Evolutionary conservation across 35 echinoderm and acorn worm genomes (phyloP).

Genomic region (Ophioderma brevispina): DNA sequence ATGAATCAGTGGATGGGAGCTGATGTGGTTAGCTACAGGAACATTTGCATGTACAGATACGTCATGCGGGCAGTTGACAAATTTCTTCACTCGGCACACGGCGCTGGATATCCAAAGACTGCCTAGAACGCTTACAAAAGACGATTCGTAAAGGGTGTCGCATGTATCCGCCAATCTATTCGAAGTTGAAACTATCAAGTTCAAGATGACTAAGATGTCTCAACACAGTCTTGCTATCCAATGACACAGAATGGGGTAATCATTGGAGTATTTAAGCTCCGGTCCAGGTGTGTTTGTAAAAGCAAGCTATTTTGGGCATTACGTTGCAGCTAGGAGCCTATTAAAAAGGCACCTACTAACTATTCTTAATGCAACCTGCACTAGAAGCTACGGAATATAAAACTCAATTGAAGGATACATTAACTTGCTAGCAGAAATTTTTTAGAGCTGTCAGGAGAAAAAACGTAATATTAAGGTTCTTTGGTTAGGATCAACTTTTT

Average conservation of each 20-base stretch:
- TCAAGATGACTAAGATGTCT: constrained; percentile 26
- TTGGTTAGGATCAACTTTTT: no score
- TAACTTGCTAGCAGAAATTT: no score
- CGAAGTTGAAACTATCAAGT: constrained; percentile 37
- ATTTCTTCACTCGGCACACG: constrained; percentile 23
- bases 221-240: constrained; percentile 7
- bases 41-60: neutral
- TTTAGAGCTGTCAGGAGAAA: no score
- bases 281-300: no score
- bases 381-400: no score
- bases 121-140: neutral
- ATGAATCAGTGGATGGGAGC: constrained; percentile 49
- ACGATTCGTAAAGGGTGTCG: neutral
- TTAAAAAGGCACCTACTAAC: no score
- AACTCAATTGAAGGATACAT: no score
- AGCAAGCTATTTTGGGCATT: no score
- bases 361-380: no score
- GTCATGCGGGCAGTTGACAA: neutral
- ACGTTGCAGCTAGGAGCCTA: no score
- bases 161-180: constrained; percentile 45
- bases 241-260: constrained; percentile 48
- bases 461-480: no score
- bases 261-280: no score
- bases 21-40: constrained; percentile 48
- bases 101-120: constrained; percentile 16